Base-by-base conservation (phyloP, 2,797 vertebrate species). In the Myotis daubentonii region DNA sequence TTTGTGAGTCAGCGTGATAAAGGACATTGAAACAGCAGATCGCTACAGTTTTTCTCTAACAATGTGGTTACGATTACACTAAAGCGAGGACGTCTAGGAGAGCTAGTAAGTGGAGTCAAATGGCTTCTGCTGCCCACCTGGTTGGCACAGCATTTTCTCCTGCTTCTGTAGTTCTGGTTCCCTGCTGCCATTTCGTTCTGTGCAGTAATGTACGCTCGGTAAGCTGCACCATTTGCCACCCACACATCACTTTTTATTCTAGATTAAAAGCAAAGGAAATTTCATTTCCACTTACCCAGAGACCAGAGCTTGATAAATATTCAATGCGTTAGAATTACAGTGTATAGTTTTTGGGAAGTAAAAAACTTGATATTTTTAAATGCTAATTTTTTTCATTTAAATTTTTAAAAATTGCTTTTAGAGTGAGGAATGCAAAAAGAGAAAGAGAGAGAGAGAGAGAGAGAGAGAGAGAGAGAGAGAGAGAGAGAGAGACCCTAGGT, bases 201-300 rank as follows among this genome's bases (percentile, higher is more conserved):
- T 96, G 86, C 79, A 97, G 96, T 96, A 96, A 97, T 91, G 65
- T 79, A 87, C 95, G 95, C 95, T 97, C 95, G 90, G 13, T 95
- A 94, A 97, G 93, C 92, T n/a, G 97, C 72, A 97, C 96, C 95
- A 79, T 97, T 95, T 96, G 28, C 96, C 95, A 96, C 98, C 98
- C 96, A 98, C 97, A 95, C 83, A 90, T 71, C 83, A 93, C 96
- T 95, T 95, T 97, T 97, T 95, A 97, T 98, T 97, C 94, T 96
- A 95, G 94, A 92, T 94, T 97, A 97, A 97, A 97, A 97, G 97
- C 66, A 97, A 97, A 94, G 72, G 94, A 95, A 98, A 97, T 47
- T 97, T 94, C 89, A 91, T 97, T 97, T 97, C 94, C 75, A 80
- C 89, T 92, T 94, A 79, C n/a, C 36, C 30, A 93, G 76, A 93